These are phyloP conservation scores for Carassius carassius DNA, from an alignment of 2,113 vertebrate genomes.

Conservation along the genomic window DNA sequence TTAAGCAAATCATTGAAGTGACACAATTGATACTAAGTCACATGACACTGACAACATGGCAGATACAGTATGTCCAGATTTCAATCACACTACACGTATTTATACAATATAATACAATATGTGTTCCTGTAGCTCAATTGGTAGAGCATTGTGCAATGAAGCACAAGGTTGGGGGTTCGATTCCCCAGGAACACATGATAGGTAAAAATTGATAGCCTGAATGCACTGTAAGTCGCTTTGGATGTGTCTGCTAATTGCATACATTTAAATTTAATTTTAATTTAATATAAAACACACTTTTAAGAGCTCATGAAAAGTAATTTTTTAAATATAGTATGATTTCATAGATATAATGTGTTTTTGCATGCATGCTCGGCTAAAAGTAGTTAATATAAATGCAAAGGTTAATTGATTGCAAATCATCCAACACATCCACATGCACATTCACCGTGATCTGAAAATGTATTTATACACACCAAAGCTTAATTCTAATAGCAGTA, in stretches of 20 bases:
- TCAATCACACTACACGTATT: neutral
- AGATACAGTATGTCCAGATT: neutral
- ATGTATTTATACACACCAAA: neutral
- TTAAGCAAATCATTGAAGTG: neutral
- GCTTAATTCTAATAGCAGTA: conserved; percentile 33
- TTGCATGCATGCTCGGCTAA: neutral
- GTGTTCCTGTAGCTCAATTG: too few species aligned
- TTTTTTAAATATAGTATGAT: neutral
- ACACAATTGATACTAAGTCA: neutral
- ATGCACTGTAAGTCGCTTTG: too few species aligned
- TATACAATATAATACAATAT: neutral
- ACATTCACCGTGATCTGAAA: neutral
- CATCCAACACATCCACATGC: neutral
- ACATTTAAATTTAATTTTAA: too few species aligned
- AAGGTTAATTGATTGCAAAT: neutral
- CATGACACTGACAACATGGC: neutral
- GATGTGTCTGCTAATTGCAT: too few species aligned
- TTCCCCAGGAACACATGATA: too few species aligned
- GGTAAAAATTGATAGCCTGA: too few species aligned
- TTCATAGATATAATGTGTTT: too few species aligned
- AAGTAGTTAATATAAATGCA: neutral
- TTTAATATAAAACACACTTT: neutral
- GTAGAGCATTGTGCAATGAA: too few species aligned
- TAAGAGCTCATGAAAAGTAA: neutral
- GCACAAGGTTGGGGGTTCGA: too few species aligned